Conservation (phyloP, 2,113 vertebrate genomes). For the Anguilla rostrata region DNA sequence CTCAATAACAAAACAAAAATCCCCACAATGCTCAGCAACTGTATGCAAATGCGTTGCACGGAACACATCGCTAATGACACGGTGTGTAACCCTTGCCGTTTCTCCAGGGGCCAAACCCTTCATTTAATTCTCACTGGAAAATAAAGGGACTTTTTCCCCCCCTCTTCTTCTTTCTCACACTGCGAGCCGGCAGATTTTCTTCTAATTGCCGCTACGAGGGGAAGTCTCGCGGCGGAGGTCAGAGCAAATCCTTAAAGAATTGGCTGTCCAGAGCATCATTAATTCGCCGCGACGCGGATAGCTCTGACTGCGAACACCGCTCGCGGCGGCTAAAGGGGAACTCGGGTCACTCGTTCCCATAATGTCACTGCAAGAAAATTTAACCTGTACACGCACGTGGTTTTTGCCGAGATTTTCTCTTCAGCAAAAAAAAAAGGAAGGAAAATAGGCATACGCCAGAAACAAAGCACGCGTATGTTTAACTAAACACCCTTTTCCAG, state of each 20-base stretch:
- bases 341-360: not conserved
- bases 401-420: not conserved
- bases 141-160: not conserved
- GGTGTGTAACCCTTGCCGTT: slow-evolving; percentile 25
- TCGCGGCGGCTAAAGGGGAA: not conserved
- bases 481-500: not conserved
- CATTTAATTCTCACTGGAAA: slow-evolving; percentile 16
- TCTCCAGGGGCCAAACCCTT: slow-evolving; percentile 30
- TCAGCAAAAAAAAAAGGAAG: not conserved
- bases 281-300: slow-evolving; percentile 34
- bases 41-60: slow-evolving; percentile 48
- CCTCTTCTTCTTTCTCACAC: not conserved
- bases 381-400: not conserved
- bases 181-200: slow-evolving; percentile 29
- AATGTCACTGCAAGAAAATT: not conserved
- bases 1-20: slow-evolving; percentile 16
- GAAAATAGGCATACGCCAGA: not conserved
- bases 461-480: not conserved
- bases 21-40: slow-evolving; percentile 39
- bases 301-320: not conserved
- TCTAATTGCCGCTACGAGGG: slow-evolving; percentile 42
- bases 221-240: slow-evolving; percentile 29
- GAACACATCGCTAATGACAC: slow-evolving; percentile 39
- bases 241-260: slow-evolving; percentile 24
- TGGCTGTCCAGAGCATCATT: slow-evolving; percentile 42